Base-by-base conservation (phyloP, 1,140 invertebrate genomes). In the Drusus annulatus region DNA sequence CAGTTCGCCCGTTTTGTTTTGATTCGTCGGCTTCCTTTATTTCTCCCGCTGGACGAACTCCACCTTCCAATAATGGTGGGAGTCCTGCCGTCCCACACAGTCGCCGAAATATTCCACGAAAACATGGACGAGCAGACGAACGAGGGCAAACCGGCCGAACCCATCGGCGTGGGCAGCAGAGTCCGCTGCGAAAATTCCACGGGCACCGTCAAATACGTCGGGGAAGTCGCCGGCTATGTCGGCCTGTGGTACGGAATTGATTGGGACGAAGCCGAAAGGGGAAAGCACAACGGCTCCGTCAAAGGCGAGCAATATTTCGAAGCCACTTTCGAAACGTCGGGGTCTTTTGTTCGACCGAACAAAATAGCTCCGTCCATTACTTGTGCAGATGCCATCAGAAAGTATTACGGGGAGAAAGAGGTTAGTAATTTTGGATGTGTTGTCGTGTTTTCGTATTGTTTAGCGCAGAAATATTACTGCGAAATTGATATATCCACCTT, bases 271-370 rank as follows among this genome's bases (percentile, higher is more conserved):
- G 90, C 93, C 3, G 86, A 88, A 28, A 90, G 97, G 85, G 97
- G 97, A 13, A 98, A 98, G 87, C 97, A 99, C 86, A 93, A 97
- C 92, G 97, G 97, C 0, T 93, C 90, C 45, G 92, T 97, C 76
- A 92, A 97, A 83, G 94, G 94, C 62, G 88, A 93, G 60, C 91
- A 93, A 84, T 98, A 98, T 88, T 98, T 98, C 86, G 91, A 92
- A 85, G 94, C 96, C 3, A 85, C 85, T 89, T 89, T 92, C 86
- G 90, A 91, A 16, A 93, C 90, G 15, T 94, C 96, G 62, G 97
- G 96, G 2, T 97, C 97, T 19, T 97, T 98, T 87, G 92, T 98
- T 76, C 92, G 96, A 56, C 93, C 93, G 5, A 93, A 93, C 80
- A 98, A 98, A 89, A 91, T 95, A 8, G 91, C 93, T 81, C 91